Evolutionary conservation across 2,888 invertebrate genomes (phyloP).

Genomic region (Napeogenes inachia): DNA sequence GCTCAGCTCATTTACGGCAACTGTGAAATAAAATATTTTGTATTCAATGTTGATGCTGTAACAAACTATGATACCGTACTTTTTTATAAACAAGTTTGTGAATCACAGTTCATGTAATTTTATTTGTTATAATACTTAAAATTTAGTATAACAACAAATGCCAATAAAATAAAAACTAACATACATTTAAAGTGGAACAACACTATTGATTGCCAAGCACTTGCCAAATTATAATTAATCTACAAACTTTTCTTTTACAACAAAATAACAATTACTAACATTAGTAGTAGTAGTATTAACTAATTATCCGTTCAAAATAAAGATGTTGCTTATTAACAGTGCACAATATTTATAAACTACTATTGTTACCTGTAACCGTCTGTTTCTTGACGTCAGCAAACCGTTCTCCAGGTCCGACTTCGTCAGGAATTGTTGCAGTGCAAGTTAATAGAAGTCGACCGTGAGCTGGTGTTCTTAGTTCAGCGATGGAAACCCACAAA

Average conservation of each 20-base stretch:
- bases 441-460: slow-evolving; percentile 85
- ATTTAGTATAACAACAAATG: no score
- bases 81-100: background rate
- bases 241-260: no score
- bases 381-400: slow-evolving; percentile 86
- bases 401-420: slow-evolving; percentile 82
- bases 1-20: slow-evolving; percentile 70
- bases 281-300: no score
- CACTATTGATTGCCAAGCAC: no score
- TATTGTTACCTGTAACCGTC: slow-evolving; percentile 81
- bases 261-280: no score
- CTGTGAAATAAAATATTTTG: slow-evolving; percentile 35
- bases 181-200: no score
- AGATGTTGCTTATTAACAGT: no score
- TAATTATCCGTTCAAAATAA: no score
- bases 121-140: no score
- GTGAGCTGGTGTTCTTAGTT: slow-evolving; percentile 82
- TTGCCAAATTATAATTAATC: no score
- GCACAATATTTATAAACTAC: background rate
- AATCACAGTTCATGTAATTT: background rate
- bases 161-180: no score
- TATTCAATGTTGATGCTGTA: background rate
- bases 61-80: background rate
- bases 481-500: slow-evolving; percentile 84
- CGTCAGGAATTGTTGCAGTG: slow-evolving; percentile 86